phyloP scores from a whole-genome alignment of 1,140 invertebrate genomes.

The Uloborus diversus region DNA sequence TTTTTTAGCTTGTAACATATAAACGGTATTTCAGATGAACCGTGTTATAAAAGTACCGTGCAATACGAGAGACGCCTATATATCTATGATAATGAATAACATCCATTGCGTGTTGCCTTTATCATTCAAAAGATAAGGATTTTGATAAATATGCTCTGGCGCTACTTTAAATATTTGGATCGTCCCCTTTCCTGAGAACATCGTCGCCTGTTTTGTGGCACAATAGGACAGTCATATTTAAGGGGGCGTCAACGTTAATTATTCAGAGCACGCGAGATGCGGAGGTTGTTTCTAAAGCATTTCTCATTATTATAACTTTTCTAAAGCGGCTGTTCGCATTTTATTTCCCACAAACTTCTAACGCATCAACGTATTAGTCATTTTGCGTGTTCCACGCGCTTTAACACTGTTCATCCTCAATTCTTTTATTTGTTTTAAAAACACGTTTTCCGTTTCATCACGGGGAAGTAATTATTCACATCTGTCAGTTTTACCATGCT shows the following conservation, averaged over 20 bases:
- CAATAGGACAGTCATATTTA: slow-evolving; percentile 14
- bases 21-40: too few species aligned
- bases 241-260: slow-evolving; percentile 38
- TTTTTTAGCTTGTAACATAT: too few species aligned
- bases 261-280: slow-evolving; percentile 34
- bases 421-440: slow-evolving; percentile 10
- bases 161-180: not conserved
- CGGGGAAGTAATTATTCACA: slow-evolving; percentile 43
- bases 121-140: too few species aligned
- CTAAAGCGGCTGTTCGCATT: slow-evolving; percentile 11
- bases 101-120: too few species aligned
- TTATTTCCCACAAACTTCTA: slow-evolving; percentile 33
- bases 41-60: too few species aligned
- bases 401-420: slow-evolving; percentile 6
- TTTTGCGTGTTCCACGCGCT: not conserved
- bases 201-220: slow-evolving; percentile 17
- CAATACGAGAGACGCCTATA: too few species aligned
- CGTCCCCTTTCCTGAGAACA: slow-evolving; percentile 12
- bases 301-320: slow-evolving; percentile 45
- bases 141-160: too few species aligned
- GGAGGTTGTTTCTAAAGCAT: not conserved
- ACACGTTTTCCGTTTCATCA: slow-evolving; percentile 27
- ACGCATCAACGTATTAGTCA: slow-evolving; percentile 25
- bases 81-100: too few species aligned
- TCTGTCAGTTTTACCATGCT: slow-evolving; percentile 24